Percentiles rank a stretch among this genome's conserved stretches.
phyloP scores from a whole-genome alignment of 2,113 vertebrate species.

The Zosterops hypoxanthus region DNA sequence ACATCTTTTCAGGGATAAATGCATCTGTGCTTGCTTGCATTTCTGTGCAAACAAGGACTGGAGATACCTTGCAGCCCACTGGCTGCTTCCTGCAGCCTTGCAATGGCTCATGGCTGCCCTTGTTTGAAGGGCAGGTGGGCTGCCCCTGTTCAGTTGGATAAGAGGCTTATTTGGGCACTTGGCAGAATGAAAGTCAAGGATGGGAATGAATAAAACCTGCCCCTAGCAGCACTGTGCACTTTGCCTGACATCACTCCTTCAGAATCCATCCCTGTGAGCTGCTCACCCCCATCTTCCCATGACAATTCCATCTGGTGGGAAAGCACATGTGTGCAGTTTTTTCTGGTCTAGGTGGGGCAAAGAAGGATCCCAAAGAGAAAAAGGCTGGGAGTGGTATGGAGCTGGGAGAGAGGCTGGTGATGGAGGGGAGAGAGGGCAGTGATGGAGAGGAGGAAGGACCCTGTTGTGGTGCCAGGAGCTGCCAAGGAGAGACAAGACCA shows the following conservation, averaged over 20 bases:
- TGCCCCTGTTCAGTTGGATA: neutral
- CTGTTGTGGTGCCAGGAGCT: neutral
- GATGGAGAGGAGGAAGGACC: neutral
- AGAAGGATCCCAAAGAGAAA: neutral
- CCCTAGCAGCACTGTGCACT: fast-evolving
- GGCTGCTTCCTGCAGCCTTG: neutral
- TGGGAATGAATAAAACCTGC: neutral
- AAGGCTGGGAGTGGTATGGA: fast-evolving
- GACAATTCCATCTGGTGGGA: no score
- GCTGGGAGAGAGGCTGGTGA: neutral
- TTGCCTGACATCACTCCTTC: neutral
- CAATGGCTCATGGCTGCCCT: neutral
- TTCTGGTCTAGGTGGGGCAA: neutral
- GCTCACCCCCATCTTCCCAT: neutral
- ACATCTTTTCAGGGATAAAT: neutral
- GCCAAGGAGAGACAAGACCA: fast-evolving
- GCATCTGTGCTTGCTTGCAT: no score
- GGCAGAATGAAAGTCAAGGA: neutral
- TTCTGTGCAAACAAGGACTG: neutral
- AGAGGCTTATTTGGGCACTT: neutral
- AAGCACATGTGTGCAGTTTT: fast-evolving
- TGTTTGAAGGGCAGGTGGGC: fast-evolving
- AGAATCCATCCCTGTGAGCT: neutral
- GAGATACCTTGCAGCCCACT: neutral
- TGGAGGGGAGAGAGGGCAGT: neutral